Evolutionary conservation across 2,113 vertebrate genomes (phyloP), one percentile per base, ranked within the genome.

Genomic region (Australoheros scitulus): DNA sequence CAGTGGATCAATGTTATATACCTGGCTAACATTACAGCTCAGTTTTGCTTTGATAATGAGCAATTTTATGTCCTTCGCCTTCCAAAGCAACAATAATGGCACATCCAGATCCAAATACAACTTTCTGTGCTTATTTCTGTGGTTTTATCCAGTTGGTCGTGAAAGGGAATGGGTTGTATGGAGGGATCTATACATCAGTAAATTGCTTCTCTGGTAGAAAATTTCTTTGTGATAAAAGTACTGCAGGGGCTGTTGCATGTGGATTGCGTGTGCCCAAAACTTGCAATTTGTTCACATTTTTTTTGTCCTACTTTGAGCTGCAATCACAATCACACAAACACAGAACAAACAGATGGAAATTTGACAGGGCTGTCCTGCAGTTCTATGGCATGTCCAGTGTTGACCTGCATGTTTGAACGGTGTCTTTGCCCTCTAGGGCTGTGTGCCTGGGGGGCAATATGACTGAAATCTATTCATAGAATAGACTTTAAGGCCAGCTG

Each of bases 141-240:
- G 20, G 47, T 72, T 55, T 72, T 47, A n/a, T 72, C 6, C 47
- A n/a, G 68, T 55, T 72, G 26, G 6, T 26, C 3, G 2, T 72
- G 68, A 72, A 72, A 52, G 17, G 29, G 14, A 29, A 72, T 55
- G 47, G 47, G 26, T 55, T 55, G 11, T 50, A 55, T 6, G 32
- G 68, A 72, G 47, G 68, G 26, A 72, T 72, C 47, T 72, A 55
- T 55, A 34, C 24, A 72, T 72, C 18, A 72, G 47, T 34, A 72
- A 72, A 55, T 34, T 55, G 26, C 29, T 11, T 29, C 47, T 55
- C 26, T 34, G 68, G 68, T 17, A 34, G 24, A n/a, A 72, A 32
- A 11, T 11, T 47, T 43, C 8, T 52, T 50, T 50, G 43, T 50
- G 17, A 26, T 55, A 5, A 10, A 72, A n/a, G 32, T 72, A n/a